Conservation (phyloP, 2,113 vertebrate genomes). For the Centropus unirufus region DNA sequence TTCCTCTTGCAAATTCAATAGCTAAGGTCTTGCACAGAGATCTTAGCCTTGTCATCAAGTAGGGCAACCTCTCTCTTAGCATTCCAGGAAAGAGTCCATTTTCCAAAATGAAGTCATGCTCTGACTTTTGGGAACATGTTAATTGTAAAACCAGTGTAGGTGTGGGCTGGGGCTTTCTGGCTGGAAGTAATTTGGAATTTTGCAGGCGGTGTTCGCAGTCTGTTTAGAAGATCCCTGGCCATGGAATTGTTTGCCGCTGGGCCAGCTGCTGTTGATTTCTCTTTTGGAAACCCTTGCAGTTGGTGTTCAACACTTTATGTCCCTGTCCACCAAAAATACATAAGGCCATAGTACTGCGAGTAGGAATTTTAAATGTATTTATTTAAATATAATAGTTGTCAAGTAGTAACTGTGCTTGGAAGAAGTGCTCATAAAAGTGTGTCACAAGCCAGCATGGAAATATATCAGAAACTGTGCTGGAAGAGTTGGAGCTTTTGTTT, state of each 20-base stretch:
- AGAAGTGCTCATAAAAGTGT: not conserved
- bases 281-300: not conserved
- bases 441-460: not conserved
- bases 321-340: not conserved
- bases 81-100: not conserved
- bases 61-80: not conserved
- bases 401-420: not conserved
- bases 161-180: not conserved
- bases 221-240: not conserved
- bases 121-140: not conserved
- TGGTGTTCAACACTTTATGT: not conserved
- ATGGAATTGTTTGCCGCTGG: not conserved
- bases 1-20: not conserved
- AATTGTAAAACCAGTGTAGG: not conserved
- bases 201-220: rapidly evolving
- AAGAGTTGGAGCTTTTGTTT: not conserved
- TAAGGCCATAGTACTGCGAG: not conserved
- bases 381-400: not conserved
- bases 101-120: not conserved
- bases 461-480: not conserved
- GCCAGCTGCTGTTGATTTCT: not conserved
- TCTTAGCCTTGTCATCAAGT: not conserved
- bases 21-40: not conserved
- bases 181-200: not conserved
- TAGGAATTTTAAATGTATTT: not conserved